A percentile compares a stretch with the other conserved stretches of the same genome.
phyloP scores from a whole-genome alignment of 2,113 vertebrate species.

The Lophura nycthemera region DNA sequence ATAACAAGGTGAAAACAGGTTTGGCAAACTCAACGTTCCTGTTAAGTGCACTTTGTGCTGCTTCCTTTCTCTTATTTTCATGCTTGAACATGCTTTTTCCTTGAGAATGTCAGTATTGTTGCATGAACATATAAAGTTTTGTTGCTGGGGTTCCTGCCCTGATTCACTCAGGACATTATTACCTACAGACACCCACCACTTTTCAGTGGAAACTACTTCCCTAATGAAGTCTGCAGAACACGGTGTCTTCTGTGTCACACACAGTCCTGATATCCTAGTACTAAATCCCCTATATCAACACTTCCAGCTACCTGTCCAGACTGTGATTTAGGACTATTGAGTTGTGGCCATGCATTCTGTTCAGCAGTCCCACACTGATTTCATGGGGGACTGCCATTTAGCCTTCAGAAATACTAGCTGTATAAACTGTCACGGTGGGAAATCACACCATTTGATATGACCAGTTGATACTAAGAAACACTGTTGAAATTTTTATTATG shows the following conservation, averaged over 20 bases:
- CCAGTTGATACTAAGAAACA: background rate
- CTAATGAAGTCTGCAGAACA: background rate
- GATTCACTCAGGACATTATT: background rate
- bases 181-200: fast-evolving
- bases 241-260: background rate
- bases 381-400: background rate
- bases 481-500: background rate
- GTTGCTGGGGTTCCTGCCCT: background rate
- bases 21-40: background rate
- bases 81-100: background rate
- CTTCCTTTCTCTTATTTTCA: background rate
- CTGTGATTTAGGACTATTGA: background rate
- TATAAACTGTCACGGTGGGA: background rate
- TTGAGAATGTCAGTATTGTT: background rate
- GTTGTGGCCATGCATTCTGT: background rate
- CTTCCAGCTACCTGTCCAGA: background rate
- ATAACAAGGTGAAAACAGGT: background rate
- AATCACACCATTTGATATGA: background rate
- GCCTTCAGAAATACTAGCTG: background rate
- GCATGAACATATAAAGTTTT: background rate
- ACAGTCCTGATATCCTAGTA: background rate
- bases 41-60: background rate
- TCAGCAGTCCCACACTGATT: background rate
- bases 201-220: background rate
- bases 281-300: background rate